Evolutionary conservation across 2,888 invertebrate genomes (phyloP).

Genomic region (Dyspetes luteomarginatus): DNA sequence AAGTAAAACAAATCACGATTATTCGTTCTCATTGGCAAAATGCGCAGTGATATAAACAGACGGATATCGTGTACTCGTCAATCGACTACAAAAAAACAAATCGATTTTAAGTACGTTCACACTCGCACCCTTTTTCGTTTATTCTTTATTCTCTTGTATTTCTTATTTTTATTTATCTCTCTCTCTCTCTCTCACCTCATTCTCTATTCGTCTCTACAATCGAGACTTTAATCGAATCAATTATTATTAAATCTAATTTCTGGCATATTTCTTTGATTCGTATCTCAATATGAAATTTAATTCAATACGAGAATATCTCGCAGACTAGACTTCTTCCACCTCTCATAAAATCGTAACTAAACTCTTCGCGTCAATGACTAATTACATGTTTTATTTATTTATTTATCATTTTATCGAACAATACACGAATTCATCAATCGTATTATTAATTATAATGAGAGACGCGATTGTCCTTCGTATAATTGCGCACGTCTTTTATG

Average conservation of each 20-base stretch:
- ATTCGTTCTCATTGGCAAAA: not conserved
- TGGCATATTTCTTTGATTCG: constrained; percentile 43
- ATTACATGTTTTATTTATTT: not conserved
- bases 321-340: constrained; percentile 45
- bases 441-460: constrained; percentile 7
- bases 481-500: constrained; percentile 31
- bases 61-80: constrained; percentile 6
- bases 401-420: not conserved
- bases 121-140: constrained; percentile 6
- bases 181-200: not conserved
- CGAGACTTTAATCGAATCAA: constrained; percentile 38
- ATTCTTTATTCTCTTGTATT: not conserved
- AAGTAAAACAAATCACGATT: constrained; percentile 36
- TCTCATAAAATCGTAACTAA: constrained; percentile 39
- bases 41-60: constrained; percentile 31
- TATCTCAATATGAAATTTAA: constrained; percentile 32
- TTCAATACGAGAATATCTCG: constrained; percentile 21
- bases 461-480: constrained; percentile 11
- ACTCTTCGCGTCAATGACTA: constrained; percentile 35
- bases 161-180: constrained; percentile 7
- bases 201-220: constrained; percentile 19
- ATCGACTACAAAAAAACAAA: constrained; percentile 44
- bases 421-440: constrained; percentile 23
- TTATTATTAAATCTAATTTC: constrained; percentile 22
- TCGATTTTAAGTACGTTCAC: constrained; percentile 1